Base-by-base conservation (phyloP, 2,888 invertebrate genomes). In the Agrochola circellaris region DNA sequence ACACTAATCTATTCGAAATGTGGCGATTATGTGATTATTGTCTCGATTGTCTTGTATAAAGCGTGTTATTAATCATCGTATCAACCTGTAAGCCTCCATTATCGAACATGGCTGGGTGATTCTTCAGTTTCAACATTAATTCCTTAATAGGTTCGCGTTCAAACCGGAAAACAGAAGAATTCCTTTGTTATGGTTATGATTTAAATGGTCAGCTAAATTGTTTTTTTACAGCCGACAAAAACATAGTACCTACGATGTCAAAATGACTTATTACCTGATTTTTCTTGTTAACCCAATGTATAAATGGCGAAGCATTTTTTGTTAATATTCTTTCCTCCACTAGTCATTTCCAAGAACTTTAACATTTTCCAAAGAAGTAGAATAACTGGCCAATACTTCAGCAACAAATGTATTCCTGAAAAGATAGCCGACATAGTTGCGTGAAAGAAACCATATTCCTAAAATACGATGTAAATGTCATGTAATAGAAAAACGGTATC, bases 391-490 rank as follows among this genome's bases (percentile, higher is more conserved):
- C 23, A 30, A 79, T 17, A 54, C 11, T 26, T 51, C 17, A 69
- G 60, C 30, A 51, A 51, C 58, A 45, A 26, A 58, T 9, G 15
- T 38, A 26, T 26, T 42, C 30, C n/a, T 45, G 9, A 65, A 78
- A 70, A 70, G 38, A 23, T 58, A 66, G 30, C 42, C 20, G 13
- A 20, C 42, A 26, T 30, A n/a, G 34, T 61, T 68, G 34, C 64
- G 45, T 77, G 15, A 81, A 70, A 34, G 54, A 70, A 81, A 84
- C 70, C 66, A 56, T 79, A 83, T 79, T 84, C 56, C 42, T 58
- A 34, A 84, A 67, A 84, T 70, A 67, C 69, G 26, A 80, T 83
- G 79, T 83, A 83, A 81, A 81, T 81, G 84, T 79, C 60, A 81
- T 70, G 51, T 81, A 48, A 70, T 73, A 84, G 65, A 58, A 61